phyloP scores from a whole-genome alignment of 2,113 vertebrate genomes.

The Cinclus cinclus region DNA sequence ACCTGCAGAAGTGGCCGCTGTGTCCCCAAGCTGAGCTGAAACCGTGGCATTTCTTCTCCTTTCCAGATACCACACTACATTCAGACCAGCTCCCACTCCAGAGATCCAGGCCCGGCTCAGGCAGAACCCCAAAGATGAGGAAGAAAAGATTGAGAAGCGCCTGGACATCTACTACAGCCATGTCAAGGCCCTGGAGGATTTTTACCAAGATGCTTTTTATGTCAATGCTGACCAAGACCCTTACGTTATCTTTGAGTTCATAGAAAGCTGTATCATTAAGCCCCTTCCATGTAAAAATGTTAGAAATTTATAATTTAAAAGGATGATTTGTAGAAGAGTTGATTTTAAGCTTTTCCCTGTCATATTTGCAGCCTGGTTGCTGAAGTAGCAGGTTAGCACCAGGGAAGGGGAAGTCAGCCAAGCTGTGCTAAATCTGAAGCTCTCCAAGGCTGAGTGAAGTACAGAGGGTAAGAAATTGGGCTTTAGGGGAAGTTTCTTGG shows the following conservation, averaged over 20 bases:
- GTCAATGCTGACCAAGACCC: constrained; percentile 89
- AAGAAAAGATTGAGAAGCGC: constrained; percentile 53
- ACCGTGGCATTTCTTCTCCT: neutral
- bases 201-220: constrained; percentile 74
- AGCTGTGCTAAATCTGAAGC: neutral
- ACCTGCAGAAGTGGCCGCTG: neutral
- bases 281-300: constrained; percentile 61
- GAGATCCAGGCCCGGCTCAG: constrained; percentile 80
- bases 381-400: neutral
- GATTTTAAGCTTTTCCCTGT: neutral
- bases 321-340: neutral
- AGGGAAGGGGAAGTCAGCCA: neutral
- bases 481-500: neutral
- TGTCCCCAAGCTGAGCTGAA: neutral
- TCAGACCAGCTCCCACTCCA: constrained; percentile 77
- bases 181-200: constrained; percentile 58
- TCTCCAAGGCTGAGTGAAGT: neutral
- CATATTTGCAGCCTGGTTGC: neutral
- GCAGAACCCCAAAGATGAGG: constrained; percentile 76
- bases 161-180: constrained; percentile 72
- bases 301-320: neutral
- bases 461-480: neutral
- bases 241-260: constrained; percentile 80
- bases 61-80: constrained; percentile 81
- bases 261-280: constrained; percentile 83